A percentile compares a stretch with the other conserved stretches of the same genome.
Evolutionary conservation across 2,797 vertebrate species (phyloP).

Genomic region (Knipowitschia caucasica): DNA sequence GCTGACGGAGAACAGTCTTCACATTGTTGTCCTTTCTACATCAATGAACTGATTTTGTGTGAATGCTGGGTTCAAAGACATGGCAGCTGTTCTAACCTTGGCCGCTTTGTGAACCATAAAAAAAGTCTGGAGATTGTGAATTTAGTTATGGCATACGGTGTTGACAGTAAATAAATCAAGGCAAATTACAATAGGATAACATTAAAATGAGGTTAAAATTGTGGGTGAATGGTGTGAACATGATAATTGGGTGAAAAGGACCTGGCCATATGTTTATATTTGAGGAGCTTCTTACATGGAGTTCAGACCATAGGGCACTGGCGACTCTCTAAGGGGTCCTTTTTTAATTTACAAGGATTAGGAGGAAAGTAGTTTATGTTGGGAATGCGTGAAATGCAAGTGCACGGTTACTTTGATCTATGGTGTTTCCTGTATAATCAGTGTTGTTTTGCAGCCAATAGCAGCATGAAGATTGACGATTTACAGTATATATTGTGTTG

Average conservation of each 20-base stretch:
- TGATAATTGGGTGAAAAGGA: constrained; percentile 19
- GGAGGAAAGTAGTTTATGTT: neutral
- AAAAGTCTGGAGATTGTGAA: constrained; percentile 14
- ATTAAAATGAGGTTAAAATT: neutral
- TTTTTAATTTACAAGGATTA: constrained; percentile 22
- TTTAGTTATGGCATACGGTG: constrained; percentile 28
- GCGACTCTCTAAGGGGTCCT: constrained; percentile 25
- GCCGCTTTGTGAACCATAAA: constrained; percentile 8
- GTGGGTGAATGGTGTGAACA: neutral
- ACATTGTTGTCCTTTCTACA: constrained; percentile 17
- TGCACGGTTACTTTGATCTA: neutral
- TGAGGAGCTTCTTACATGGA: constrained; percentile 36
- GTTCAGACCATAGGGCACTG: constrained; percentile 9
- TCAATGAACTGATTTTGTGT: constrained; percentile 23
- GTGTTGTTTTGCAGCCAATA: too few species aligned
- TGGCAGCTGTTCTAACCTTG: constrained; percentile 9
- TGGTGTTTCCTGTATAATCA: too few species aligned
- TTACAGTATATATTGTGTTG: too few species aligned
- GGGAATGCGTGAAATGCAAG: neutral
- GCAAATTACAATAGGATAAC: neutral
- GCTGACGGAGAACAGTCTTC: constrained; percentile 8
- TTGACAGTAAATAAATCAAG: constrained; percentile 1
- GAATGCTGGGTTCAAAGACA: constrained; percentile 18
- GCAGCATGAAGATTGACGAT: too few species aligned
- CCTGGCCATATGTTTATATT: constrained; percentile 35